Evolutionary conservation across 2,797 vertebrate species (phyloP), one percentile per base, ranked within the genome.

Genomic region (Molossus alvarezi): DNA sequence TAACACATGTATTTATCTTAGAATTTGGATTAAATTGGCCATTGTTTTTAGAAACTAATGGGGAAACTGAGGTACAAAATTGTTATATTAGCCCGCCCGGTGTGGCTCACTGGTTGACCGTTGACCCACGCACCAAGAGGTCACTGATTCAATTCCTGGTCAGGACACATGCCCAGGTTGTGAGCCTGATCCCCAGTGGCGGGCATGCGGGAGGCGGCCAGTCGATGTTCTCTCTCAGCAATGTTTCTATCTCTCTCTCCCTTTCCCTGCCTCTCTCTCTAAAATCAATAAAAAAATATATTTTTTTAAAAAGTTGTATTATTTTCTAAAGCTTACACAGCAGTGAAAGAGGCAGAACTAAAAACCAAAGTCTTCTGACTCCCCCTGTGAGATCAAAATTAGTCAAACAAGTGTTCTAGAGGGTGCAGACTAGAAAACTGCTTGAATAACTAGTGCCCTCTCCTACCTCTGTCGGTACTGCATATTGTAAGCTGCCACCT

Each of bases 11-110:
- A 57, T 45, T 67, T 75, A 84, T 67, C 29, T 18, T 23, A 58
- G 62, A 96, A 92, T 89, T 80, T 88, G 12, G 9, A 67, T 62
- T 88, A 90, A 95, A 67, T 21, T 51, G 23, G 18, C 5, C 60
- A 90, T 65, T 29, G 0, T 29, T 92, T 96, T 91, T 60, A 95
- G 51, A 91, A 95, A 51, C 3, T 33, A 23, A 76, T 27, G 29
- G 2, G 20, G 5, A 90, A 93, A 92, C 1, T 53, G 27, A 91
- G 27, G 23, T 79, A 3, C 4, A 5, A 6, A 51, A 62, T 5
- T 5, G 41, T 45, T 45, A 45, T 45, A 45, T 45, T 45, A 45
- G 41, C 41, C 41, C 6, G 3, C 3, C 41, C 41, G 4, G 41
- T 45, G 41, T 45, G 41, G 41, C 41, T 45, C 41, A 45, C 41